Conservation (phyloP, 2,888 invertebrate species). For the Hyposoter didymator region DNA sequence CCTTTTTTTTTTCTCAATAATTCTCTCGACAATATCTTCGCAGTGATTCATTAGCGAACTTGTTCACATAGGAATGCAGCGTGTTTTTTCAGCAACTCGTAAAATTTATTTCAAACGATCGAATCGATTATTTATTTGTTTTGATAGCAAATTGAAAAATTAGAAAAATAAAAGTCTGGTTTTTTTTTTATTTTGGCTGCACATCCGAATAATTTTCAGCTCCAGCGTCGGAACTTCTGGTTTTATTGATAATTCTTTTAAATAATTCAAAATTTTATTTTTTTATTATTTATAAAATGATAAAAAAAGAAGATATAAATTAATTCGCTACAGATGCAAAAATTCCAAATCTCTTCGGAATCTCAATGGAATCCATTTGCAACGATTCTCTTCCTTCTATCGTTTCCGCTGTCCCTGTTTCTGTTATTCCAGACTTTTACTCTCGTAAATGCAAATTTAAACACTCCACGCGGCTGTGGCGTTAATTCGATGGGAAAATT, state of each 20-base stretch:
- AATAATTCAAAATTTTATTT: too few species aligned
- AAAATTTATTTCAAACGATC: too few species aligned
- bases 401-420: neutral
- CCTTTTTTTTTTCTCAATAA: neutral
- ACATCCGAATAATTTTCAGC: neutral
- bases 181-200: neutral
- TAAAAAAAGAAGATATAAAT: too few species aligned
- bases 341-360: neutral
- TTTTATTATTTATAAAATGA: too few species aligned
- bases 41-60: neutral
- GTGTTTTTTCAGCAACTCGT: too few species aligned
- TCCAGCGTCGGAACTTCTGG: neutral
- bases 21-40: neutral
- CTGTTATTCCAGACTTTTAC: neutral
- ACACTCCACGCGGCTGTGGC: neutral
- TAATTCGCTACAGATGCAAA: neutral
- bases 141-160: too few species aligned
- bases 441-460: neutral
- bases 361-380: neutral
- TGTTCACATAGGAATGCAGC: neutral
- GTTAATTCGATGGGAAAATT: neutral
- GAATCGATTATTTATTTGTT: too few species aligned
- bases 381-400: neutral
- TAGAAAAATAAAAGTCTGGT: too few species aligned
- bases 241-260: neutral